These are phyloP conservation scores for Phalacrocorax aristotelis DNA, from an alignment of 2,113 vertebrate genomes.

Conservation along the genomic window DNA sequence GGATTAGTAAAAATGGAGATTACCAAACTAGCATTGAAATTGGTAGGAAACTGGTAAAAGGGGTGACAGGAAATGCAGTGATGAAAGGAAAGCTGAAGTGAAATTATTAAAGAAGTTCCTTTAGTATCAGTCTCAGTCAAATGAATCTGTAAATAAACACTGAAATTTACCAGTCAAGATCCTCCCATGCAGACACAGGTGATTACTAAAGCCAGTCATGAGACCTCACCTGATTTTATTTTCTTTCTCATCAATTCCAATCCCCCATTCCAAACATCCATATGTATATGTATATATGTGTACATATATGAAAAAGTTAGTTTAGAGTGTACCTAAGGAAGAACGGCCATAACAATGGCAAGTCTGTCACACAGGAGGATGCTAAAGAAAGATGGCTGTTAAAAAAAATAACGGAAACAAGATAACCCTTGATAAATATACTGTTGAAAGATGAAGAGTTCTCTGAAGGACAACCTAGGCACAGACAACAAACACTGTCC, in stretches of 20 bases:
- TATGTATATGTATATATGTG: neutral
- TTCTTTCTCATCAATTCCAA: neutral
- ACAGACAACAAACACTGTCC: neutral
- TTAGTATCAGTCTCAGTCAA: neutral
- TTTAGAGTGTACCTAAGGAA: neutral
- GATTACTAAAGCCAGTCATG: neutral
- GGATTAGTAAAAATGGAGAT: neutral
- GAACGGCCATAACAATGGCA: neutral
- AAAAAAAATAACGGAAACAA: neutral
- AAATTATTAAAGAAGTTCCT: neutral
- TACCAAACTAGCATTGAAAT: neutral
- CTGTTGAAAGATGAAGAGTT: neutral
- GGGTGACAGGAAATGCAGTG: neutral
- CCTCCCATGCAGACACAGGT: neutral
- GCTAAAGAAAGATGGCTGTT: neutral
- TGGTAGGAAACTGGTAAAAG: neutral
- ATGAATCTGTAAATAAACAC: neutral
- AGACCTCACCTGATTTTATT: accelerated
- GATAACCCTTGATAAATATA: neutral
- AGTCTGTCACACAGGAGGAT: neutral
- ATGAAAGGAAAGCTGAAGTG: neutral
- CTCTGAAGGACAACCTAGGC: neutral
- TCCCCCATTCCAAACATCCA: neutral
- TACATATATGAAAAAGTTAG: neutral
- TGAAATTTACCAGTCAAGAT: neutral